Evolutionary conservation across 2,797 vertebrate genomes (phyloP).

Genomic region (Spatula versicolor): DNA sequence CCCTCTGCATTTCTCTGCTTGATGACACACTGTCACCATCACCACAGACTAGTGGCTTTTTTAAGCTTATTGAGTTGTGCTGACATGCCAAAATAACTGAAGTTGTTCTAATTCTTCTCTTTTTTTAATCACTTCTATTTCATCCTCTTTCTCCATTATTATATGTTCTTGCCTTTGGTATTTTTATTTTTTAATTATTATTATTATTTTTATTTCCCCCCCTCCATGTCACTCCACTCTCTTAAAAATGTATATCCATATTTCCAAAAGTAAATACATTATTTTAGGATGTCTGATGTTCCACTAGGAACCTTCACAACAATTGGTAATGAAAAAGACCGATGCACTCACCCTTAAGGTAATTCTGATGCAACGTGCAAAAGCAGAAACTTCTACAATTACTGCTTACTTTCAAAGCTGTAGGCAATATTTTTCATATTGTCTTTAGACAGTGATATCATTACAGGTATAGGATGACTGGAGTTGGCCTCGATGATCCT

Average conservation of each 20-base stretch:
- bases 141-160: not conserved
- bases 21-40: constrained; percentile 21
- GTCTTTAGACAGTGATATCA: not conserved
- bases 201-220: not conserved
- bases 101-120: not conserved
- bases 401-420: not conserved
- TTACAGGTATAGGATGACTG: not conserved
- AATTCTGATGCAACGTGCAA: not conserved
- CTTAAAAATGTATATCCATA: not conserved
- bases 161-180: not conserved
- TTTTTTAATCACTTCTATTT: not conserved
- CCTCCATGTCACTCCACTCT: not conserved
- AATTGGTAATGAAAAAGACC: not conserved
- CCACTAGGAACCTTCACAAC: not conserved
- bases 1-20: constrained; percentile 54
- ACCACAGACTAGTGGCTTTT: not conserved
- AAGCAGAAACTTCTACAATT: not conserved
- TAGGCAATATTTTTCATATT: not conserved
- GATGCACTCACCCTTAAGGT: not conserved
- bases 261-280: not conserved
- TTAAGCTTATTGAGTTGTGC: not conserved
- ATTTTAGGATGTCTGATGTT: not conserved
- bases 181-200: not conserved
- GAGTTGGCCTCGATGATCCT: too few relatives aligned
- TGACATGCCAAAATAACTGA: not conserved